Conservation (phyloP, 2,888 invertebrate genomes). For the Aricia artaxerxes region DNA sequence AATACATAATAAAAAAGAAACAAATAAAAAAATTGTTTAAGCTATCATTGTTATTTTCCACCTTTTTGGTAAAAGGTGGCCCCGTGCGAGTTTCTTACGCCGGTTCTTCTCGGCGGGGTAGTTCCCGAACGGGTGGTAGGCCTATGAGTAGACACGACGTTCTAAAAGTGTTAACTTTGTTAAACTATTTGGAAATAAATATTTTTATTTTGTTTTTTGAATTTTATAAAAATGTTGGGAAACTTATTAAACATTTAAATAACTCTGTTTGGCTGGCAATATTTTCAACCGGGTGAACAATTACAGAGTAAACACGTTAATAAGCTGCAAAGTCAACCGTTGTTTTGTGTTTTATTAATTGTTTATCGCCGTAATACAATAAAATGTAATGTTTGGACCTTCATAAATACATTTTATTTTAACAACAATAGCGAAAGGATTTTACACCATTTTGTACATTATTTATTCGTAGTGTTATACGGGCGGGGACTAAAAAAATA, state of each 20-base stretch:
- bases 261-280: background rate
- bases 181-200: too few species aligned
- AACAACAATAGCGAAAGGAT: background rate
- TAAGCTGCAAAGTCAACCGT: constrained; percentile 24
- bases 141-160: too few species aligned
- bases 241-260: background rate
- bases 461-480: background rate
- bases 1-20: too few species aligned
- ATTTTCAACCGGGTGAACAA: constrained; percentile 17
- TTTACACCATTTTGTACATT: background rate
- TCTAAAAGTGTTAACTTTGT: too few species aligned
- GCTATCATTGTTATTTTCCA: too few species aligned
- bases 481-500: background rate
- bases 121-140: too few species aligned
- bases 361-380: constrained; percentile 12
- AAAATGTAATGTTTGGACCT: background rate
- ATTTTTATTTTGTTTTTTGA: background rate
- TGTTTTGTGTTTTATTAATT: constrained; percentile 16
- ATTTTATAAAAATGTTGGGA: background rate
- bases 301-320: background rate
- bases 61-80: too few species aligned
- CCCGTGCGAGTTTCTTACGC: too few species aligned
- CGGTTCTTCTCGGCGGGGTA: too few species aligned
- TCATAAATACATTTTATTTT: background rate
- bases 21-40: too few species aligned